These are phyloP conservation scores for Troides oblongomaculatus DNA, from an alignment of 2,888 invertebrate genomes.

Conservation along the genomic window DNA sequence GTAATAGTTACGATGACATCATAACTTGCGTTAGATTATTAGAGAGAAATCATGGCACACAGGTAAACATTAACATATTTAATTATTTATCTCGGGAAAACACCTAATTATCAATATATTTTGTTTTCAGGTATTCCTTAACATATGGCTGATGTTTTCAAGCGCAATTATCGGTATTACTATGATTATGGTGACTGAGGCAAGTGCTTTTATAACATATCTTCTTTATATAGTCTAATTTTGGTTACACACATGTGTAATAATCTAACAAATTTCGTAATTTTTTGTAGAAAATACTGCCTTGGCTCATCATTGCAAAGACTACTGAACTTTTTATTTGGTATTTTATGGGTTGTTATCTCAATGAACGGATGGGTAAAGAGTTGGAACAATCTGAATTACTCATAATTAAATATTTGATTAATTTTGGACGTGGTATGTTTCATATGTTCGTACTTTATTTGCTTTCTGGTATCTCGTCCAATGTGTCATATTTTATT, in stretches of 20 bases:
- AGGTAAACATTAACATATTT: constrained; percentile 38
- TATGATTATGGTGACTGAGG: constrained; percentile 38
- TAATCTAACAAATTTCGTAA: too few relatives aligned
- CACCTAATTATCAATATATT: not conserved
- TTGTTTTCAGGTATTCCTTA: constrained; percentile 45
- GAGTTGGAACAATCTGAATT: constrained; percentile 52
- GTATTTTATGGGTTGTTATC: constrained; percentile 48
- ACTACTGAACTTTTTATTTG: constrained; percentile 48
- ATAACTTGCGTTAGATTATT: constrained; percentile 49
- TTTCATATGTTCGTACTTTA: too few relatives aligned
- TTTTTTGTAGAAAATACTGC: constrained; percentile 35
- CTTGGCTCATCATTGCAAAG: constrained; percentile 44
- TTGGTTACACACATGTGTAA: too few relatives aligned
- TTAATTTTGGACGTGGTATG: constrained; percentile 57
- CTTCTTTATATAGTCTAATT: too few relatives aligned
- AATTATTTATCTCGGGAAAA: not conserved
- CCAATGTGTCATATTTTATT: too few relatives aligned
- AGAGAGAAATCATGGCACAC: constrained; percentile 50
- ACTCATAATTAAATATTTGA: constrained; percentile 54
- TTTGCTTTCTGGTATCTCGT: too few relatives aligned
- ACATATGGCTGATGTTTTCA: constrained; percentile 58
- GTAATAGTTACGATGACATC: constrained; percentile 52
- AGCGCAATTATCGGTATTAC: constrained; percentile 52
- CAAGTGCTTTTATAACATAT: not conserved
- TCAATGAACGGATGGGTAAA: constrained; percentile 49